Evolutionary conservation across 2,113 vertebrate species (phyloP).

Genomic region (Mellivora capensis): DNA sequence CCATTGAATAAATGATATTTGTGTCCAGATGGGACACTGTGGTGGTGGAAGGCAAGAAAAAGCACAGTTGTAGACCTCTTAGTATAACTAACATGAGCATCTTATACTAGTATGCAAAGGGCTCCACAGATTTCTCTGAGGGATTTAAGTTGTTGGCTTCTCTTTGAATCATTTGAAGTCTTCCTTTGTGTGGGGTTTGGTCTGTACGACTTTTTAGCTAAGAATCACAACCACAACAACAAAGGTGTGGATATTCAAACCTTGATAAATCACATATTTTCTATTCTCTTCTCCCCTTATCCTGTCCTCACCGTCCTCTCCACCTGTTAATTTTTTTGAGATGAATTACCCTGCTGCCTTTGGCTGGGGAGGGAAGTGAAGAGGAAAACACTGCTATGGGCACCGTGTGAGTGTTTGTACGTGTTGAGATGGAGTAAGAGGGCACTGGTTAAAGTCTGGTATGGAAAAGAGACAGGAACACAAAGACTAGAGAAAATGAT

Average conservation of each 20-base stretch:
- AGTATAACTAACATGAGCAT: neutral
- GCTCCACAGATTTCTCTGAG: neutral
- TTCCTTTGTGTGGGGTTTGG: neutral
- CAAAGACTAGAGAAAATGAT: neutral
- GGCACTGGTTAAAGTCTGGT: neutral
- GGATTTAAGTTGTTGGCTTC: neutral
- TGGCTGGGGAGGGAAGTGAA: neutral
- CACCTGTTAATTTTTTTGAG: neutral
- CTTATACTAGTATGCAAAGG: neutral
- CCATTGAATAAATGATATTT: neutral
- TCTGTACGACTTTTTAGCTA: neutral
- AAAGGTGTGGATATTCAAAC: rapidly evolving
- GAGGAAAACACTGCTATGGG: neutral
- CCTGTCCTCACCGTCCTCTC: neutral
- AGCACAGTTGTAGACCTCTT: neutral
- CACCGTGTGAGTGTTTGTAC: neutral
- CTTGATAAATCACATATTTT: rapidly evolving
- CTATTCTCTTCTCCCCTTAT: neutral
- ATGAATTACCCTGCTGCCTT: neutral
- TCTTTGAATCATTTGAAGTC: neutral
- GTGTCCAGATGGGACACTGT: neutral
- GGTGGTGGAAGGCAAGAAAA: neutral
- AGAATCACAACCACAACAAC: neutral
- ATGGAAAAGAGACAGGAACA: neutral
- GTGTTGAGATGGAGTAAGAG: neutral